phyloP scores from a whole-genome alignment of 2,797 vertebrate species.

The Danio aesculapii region DNA sequence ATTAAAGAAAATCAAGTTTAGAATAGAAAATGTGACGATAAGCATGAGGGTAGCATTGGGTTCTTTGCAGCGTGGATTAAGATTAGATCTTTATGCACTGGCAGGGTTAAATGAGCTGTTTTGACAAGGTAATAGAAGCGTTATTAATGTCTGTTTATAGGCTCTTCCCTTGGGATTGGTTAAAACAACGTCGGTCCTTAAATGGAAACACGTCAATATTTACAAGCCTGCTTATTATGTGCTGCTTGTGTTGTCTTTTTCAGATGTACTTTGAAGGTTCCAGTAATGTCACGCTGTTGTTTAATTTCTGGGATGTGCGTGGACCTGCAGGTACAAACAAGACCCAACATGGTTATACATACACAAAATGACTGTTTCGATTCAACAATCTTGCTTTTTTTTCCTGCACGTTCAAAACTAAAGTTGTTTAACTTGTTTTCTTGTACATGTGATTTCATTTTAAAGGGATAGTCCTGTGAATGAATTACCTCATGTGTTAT shows the following conservation, averaged over 20 bases:
- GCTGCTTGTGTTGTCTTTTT: slow-evolving; percentile 30
- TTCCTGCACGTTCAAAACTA: background rate
- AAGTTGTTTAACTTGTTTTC: background rate
- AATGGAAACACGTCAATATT: background rate
- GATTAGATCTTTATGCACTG: background rate
- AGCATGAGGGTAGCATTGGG: too few species aligned
- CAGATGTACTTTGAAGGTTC: slow-evolving; percentile 92
- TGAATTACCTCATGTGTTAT: background rate
- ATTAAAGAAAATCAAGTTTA: background rate
- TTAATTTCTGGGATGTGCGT: slow-evolving; percentile 92
- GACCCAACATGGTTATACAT: background rate
- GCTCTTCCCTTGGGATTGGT: background rate
- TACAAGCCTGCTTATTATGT: background rate
- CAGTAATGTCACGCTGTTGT: slow-evolving; percentile 86
- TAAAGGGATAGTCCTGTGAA: background rate
- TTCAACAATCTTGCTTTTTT: background rate
- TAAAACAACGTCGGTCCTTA: background rate
- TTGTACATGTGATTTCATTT: background rate
- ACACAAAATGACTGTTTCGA: background rate
- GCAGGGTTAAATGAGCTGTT: background rate
- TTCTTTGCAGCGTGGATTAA: background rate
- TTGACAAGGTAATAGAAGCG: background rate
- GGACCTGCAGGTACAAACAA: slow-evolving; percentile 82
- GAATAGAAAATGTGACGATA: background rate
- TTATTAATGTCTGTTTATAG: slow-evolving; percentile 19